Base-by-base conservation (phyloP, 2,797 vertebrate species). In the Champsocephalus gunnari region DNA sequence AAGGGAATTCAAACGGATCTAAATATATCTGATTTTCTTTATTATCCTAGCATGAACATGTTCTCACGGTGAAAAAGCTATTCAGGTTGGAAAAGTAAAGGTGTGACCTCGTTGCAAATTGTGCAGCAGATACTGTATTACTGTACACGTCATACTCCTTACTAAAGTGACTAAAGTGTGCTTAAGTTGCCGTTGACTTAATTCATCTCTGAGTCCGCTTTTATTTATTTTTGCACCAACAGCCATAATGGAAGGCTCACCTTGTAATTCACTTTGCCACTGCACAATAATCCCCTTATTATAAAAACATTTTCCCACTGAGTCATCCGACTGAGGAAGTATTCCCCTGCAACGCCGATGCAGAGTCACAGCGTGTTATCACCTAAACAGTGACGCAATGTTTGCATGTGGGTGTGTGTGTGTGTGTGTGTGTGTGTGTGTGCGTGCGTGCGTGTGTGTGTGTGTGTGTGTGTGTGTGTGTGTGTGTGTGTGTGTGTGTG, bases 201-300 rank as follows among this genome's bases (percentile, higher is more conserved):
- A 67, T 72, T 66, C 58, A 19, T 73, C 73, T 84, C 82, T 80
- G 47, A 63, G 66, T 73, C 77, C 85, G 70, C 72, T 82, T 73
- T 54, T 78, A 58, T 62, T 38, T 38, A 53, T 75, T 85, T 85
- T 69, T 66, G 80, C 79, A 77, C 78, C 71, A 57, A 57, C 79
- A 80, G 64, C 64, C 73, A 57, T 56, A 56, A 47, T 50, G 63
- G 79, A 86, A 73, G 67, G 64, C 71, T 88, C 66, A 32, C 82
- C 58, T 17, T 87, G 88, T 91, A 83, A 91, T 85, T 90, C 78
- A 86, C 71, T 90, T 84, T 88, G 79, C 87, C 77, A 77, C 69
- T 80, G 75, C 81, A 83, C 77, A 84, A 80, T 92, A 87, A 92
- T 89, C 84, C 81, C 75, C 51, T 89, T 77, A 83, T 91, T 89